Base-by-base conservation (phyloP, 2,888 invertebrate species). In the Cheilosia pagana region DNA sequence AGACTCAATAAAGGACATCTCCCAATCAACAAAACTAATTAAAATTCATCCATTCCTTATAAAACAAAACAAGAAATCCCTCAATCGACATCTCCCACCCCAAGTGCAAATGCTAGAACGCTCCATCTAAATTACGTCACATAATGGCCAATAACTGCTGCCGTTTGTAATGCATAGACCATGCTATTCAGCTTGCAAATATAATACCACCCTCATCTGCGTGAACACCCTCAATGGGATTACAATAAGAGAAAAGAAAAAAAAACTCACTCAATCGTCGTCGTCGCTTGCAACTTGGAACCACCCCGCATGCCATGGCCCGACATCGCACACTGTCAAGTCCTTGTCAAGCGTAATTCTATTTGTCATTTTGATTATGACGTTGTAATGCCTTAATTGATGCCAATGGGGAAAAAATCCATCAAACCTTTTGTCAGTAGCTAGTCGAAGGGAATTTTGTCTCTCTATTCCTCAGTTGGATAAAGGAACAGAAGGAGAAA, bases 311-410 rank as follows among this genome's bases (percentile, higher is more conserved):
- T 3, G 25, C 21, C 39, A 39, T 39, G 25, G 55, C 43, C 52
- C 50, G 31, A 45, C 48, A 70, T 12, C 21, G 28, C 45, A 88
- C 90, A 88, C 90, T 91, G 91, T 88, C 89, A 90, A 87, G 88
- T 91, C 89, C 88, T 88, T 89, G 89, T 91, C 90, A 88, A 88
- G 88, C 88, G 88, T 91, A 91, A 91, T 91, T 90, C 89, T 91
- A 91, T 91, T 91, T 91, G 91, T 91, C 91, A 90, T 91, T 90
- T 89, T 91, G 91, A 91, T 91, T 91, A 91, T 91, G 91, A 91
- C 91, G 89, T 91, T 91, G 90, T 91, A 90, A 90, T 91, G 90
- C 91, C 89, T 90, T 91, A 91, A 91, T 91, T 91, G 91, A 91
- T 90, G 91, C 89, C 85, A 81, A 55, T 65, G 75, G 75, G 75